Base-by-base conservation (phyloP, 1,140 invertebrate genomes). In the Yoshiicerus persimilis region DNA sequence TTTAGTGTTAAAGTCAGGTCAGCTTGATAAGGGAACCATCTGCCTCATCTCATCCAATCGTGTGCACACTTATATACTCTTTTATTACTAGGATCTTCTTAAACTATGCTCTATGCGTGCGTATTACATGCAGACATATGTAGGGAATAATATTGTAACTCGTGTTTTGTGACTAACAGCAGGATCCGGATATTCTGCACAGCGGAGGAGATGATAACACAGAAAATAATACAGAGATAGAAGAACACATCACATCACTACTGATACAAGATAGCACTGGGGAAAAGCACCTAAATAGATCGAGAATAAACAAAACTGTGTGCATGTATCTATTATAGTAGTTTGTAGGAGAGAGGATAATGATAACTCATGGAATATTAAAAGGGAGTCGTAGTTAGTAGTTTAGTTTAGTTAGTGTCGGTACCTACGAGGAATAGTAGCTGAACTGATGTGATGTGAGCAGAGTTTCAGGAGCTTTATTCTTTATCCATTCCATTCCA, bases 321-420 rank as follows among this genome's bases (percentile, higher is more conserved):
- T n/a, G n/a, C n/a, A n/a, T 47, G 11, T 3, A 47, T 66, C 5
- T 2, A 3, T 5, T 10, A 66, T 13, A 2, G 2, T 23, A 30
- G 5, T 6, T 10, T 30, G 25, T 1, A 77, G 32, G 16, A 80
- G 16, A 80, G 75, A 32, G 34, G 75, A 80, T 36, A 80, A 80
- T 80, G 75, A 80, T 80, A 80, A 80, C 34, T 80, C 75, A 80
- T 80, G 38, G 11, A 80, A 80, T 36, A 80, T 80, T 80, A 80
- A 80, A 80, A 80, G 75, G 30, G 10, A 80, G 34, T 80, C 13
- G 75, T 36, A 30, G 66, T 70, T 70, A 70, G 70, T 32, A 80
- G 30, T 34, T 56, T 80, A 77, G 34, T n/a, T n/a, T 77, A 80
- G 75, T 34, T 80, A 80, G 75, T 70, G 64, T 34, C 62, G 25